phyloP scores from a whole-genome alignment of 2,113 vertebrate species.

The Lophotis ruficrista region DNA sequence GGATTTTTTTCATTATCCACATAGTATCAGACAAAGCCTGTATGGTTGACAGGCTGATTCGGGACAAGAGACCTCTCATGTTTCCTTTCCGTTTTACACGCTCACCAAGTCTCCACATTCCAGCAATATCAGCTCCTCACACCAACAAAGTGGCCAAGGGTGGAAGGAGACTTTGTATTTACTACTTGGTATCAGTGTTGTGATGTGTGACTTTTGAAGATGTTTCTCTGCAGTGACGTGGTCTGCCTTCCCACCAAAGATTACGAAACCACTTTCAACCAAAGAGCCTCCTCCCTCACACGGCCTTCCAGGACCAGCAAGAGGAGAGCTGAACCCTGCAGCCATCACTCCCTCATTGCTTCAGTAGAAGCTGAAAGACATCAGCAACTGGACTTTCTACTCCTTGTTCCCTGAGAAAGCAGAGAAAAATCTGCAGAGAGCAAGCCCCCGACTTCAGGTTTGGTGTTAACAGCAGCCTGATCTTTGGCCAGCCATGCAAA shows the following conservation, averaged over 20 bases:
- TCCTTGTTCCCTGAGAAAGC: background rate
- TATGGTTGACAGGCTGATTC: accelerated
- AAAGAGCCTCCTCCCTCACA: background rate
- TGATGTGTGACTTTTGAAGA: background rate
- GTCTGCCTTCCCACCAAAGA: background rate
- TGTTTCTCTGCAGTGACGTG: background rate
- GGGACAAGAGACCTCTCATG: background rate
- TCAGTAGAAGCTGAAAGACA: slow-evolving; percentile 27
- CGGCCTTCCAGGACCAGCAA: background rate
- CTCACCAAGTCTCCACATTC: background rate
- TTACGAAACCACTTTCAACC: background rate
- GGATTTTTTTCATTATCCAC: background rate
- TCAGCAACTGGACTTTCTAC: background rate
- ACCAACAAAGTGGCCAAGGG: background rate
- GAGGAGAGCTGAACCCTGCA: slow-evolving; percentile 2
- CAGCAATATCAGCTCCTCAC: background rate
- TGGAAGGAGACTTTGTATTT: background rate
- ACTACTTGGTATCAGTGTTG: background rate
- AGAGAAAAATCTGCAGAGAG: background rate
- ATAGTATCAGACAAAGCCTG: background rate
- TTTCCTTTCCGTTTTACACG: background rate
- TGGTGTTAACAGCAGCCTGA: background rate
- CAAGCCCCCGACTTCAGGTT: background rate
- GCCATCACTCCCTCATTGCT: slow-evolving; percentile 35
- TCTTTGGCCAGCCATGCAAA: background rate